phyloP scores from a whole-genome alignment of 92 coral and sea anemone genomes.

The Heteractis magnifica region DNA sequence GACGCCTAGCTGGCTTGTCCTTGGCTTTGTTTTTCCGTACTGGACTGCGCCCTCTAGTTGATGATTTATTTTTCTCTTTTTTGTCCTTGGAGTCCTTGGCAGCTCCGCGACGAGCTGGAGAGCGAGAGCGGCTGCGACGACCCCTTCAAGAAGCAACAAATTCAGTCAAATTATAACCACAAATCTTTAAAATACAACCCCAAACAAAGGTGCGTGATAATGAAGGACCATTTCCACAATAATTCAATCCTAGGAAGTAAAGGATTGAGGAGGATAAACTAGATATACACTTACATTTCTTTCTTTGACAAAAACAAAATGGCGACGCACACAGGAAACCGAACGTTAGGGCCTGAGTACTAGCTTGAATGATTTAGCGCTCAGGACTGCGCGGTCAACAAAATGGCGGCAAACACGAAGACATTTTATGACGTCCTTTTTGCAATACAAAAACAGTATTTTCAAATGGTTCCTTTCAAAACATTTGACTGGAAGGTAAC shows the following conservation, averaged over 20 bases:
- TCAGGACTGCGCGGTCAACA: slow-evolving; percentile 31
- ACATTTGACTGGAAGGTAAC: slow-evolving; percentile 57
- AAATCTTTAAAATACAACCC: not conserved
- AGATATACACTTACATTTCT: slow-evolving; percentile 61
- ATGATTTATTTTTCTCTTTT: slow-evolving; percentile 47
- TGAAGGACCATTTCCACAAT: not conserved
- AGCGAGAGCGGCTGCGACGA: slow-evolving; percentile 84
- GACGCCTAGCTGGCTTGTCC: slow-evolving; percentile 39
- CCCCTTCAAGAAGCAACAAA: slow-evolving; percentile 54
- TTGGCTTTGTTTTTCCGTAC: slow-evolving; percentile 68
- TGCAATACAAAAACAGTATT: slow-evolving; percentile 63
- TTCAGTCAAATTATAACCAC: not conserved
- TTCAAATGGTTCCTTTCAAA: slow-evolving; percentile 65
- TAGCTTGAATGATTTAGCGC: slow-evolving; percentile 11
- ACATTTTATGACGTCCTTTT: slow-evolving; percentile 4
- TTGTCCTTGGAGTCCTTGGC: slow-evolving; percentile 44
- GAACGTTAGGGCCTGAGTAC: not conserved
- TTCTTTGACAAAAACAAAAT: slow-evolving; percentile 6
- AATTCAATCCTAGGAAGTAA: not conserved
- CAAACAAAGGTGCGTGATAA: not conserved
- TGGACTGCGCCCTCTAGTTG: slow-evolving; percentile 95
- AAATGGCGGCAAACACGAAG: slow-evolving; percentile 35
- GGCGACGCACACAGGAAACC: slow-evolving; percentile 36
- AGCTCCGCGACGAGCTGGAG: slow-evolving; percentile 77
- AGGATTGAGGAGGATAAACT: slow-evolving; percentile 24